Evolutionary conservation across 1,140 invertebrate species (phyloP), one percentile per base, ranked within the genome.

Genomic region (Drosophila ananassae): DNA sequence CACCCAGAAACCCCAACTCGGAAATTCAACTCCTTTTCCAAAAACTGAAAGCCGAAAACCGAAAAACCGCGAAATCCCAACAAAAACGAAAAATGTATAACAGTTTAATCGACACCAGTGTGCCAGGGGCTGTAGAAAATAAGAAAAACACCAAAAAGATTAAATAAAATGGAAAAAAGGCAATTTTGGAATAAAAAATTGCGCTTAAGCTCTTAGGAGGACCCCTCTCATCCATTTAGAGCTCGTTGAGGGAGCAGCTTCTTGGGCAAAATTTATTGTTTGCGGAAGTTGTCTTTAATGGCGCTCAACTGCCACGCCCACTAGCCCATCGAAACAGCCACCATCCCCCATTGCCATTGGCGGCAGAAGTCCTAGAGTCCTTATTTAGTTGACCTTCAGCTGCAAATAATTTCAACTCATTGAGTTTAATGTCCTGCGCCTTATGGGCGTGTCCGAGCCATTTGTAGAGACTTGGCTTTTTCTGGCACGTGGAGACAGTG

Each of bases 321-420:
- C 53, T 13, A 22, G 32, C 3, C 39, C 34, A 57, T 28, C 32
- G 24, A 30, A 58, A 8, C 17, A 22, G 9, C 10, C 12, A 17
- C 10, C 44, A 10, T 21, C 32, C 13, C 48, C 37, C 2, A 10
- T 28, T 30, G 28, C 46, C 10, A 10, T 28, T 30, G 28, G 39
- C 10, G 24, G 6, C 52, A 34, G 6, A 41, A 12, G 5, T 13
- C 53, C 66, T 55, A 51, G 55, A 59, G 51, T 51, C 52, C 17
- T 54, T 66, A 56, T 73, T 74, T 67, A 87, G 82, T 67, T 89
- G 83, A 89, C 83, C 83, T 89, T 83, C 76, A 71, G 67, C 72
- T 87, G 76, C 67, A 89, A 89, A 89, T 83, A 89, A 89, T 89
- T 89, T 89, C 79, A 89, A 89, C 76, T 89, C 83, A 89, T 83